A percentile compares a stretch with the other conserved stretches of the same genome.
phyloP scores from a whole-genome alignment of 2,113 vertebrate species.

The Penelope pileata region DNA sequence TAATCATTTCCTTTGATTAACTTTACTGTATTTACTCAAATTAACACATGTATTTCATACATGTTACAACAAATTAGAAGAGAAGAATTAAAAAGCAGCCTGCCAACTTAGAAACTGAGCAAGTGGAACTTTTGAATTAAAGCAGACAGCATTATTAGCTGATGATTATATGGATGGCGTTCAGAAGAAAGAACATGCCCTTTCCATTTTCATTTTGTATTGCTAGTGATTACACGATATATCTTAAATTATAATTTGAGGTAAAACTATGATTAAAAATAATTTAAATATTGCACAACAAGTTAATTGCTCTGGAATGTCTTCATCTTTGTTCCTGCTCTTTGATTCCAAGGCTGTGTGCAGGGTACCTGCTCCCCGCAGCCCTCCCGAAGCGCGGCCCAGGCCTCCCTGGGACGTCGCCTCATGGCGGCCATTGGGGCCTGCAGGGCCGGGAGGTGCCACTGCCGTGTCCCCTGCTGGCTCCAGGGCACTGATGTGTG shows the following conservation, averaged over 20 bases:
- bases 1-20: slow-evolving; percentile 70
- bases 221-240: slow-evolving; percentile 62
- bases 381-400: background rate
- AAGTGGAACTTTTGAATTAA: slow-evolving; percentile 64
- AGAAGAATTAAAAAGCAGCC: slow-evolving; percentile 59
- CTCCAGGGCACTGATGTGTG: background rate
- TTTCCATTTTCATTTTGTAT: slow-evolving; percentile 64
- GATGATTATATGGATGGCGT: slow-evolving; percentile 57
- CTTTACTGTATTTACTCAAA: slow-evolving; percentile 61
- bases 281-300: slow-evolving; percentile 71
- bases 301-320: slow-evolving; percentile 67
- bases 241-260: slow-evolving; percentile 69
- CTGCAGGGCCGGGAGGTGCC: background rate
- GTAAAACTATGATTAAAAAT: slow-evolving; percentile 69
- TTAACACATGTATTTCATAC: slow-evolving; percentile 60
- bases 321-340: slow-evolving; percentile 57
- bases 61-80: slow-evolving; percentile 69
- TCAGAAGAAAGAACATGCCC: slow-evolving; percentile 69
- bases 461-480: background rate
- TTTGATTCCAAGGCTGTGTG: slow-evolving; percentile 27
- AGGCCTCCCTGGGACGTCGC: background rate
- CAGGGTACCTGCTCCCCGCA: background rate
- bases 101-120: slow-evolving; percentile 55
- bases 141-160: slow-evolving; percentile 64
- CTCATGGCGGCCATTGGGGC: rapidly evolving